phyloP scores from a whole-genome alignment of 2,113 vertebrate species.

The Mohoua ochrocephala region DNA sequence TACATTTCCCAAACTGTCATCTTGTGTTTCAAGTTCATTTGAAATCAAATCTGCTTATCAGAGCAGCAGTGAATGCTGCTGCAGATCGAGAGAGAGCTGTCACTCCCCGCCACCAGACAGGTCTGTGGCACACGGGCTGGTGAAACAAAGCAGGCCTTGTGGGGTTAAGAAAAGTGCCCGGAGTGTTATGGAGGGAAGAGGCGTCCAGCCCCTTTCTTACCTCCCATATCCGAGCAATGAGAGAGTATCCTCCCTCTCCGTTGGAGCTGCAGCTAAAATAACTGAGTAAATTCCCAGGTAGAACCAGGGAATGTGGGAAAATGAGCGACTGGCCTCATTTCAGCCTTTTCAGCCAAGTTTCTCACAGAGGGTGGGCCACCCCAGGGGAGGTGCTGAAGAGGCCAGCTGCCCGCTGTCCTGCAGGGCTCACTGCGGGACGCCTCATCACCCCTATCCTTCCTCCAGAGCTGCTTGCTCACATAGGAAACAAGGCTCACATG shows the following conservation, averaged over 20 bases:
- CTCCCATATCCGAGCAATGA: background rate
- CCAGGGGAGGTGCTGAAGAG: background rate
- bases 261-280: background rate
- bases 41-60: conserved; percentile 47
- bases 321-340: background rate
- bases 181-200: background rate
- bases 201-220: background rate
- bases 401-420: background rate
- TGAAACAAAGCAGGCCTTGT: background rate
- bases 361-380: background rate
- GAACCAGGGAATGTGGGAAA: background rate
- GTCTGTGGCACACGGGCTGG: background rate
- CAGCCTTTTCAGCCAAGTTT: background rate
- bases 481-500: fast-evolving
- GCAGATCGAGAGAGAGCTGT: background rate
- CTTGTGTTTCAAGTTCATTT: conserved; percentile 53
- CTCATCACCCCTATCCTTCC: background rate
- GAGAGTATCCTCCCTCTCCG: background rate
- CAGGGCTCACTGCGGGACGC: background rate
- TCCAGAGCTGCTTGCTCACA: background rate
- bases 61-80: background rate
- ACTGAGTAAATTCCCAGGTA: background rate
- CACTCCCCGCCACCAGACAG: background rate
- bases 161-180: background rate
- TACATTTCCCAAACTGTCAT: conserved; percentile 50